A percentile compares a stretch with the other conserved stretches of the same genome.
phyloP scores from a whole-genome alignment of 2,797 vertebrate genomes.

The Chaetophractus vellerosus region DNA sequence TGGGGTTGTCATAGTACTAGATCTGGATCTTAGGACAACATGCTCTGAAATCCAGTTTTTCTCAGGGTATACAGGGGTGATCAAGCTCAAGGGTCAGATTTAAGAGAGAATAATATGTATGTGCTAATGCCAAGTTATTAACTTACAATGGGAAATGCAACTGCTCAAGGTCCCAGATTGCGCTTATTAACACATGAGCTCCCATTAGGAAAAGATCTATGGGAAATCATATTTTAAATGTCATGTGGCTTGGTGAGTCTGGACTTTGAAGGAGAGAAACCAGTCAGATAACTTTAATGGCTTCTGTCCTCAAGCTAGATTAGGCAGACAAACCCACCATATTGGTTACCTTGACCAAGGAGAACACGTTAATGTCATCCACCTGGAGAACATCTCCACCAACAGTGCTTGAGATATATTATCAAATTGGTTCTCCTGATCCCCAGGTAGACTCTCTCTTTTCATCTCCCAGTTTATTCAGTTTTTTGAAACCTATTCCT shows the following conservation, averaged over 20 bases:
- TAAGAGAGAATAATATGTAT: background rate
- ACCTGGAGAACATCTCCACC: background rate
- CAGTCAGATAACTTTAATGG: background rate
- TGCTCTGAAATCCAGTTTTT: conserved; percentile 47
- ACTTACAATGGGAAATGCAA: conserved; percentile 12
- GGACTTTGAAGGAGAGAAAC: background rate
- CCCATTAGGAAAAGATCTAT: background rate
- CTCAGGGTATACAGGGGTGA: background rate
- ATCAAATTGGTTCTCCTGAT: background rate
- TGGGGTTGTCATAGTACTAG: background rate
- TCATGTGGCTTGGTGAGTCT: background rate
- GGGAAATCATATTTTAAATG: conserved; percentile 47
- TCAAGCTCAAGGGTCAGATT: background rate
- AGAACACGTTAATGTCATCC: background rate
- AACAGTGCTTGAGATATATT: background rate
- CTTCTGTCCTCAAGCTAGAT: background rate
- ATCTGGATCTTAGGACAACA: background rate
- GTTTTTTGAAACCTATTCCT: background rate
- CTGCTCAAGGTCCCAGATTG: conserved; percentile 13
- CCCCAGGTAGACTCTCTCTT: background rate
- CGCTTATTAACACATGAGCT: conserved; percentile 39
- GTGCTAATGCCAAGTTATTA: background rate
- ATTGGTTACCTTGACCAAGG: background rate
- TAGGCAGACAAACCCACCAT: background rate
- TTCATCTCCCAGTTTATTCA: background rate